A percentile compares a stretch with the other conserved stretches of the same genome.
Evolutionary conservation across 2,888 invertebrate species (phyloP).

Genomic region (Amphipoea oculea): DNA sequence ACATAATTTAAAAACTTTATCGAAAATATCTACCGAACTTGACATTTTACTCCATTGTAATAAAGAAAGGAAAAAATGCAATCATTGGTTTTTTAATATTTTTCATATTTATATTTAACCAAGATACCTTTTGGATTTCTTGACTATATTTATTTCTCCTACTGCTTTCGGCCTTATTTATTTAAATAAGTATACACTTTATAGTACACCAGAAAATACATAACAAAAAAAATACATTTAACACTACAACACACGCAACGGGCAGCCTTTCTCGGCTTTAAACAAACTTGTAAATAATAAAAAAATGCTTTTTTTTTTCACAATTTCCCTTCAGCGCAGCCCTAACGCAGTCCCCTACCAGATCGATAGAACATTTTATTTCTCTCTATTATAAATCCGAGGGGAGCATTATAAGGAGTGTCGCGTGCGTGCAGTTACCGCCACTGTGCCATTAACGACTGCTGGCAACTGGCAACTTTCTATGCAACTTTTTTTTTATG

Average conservation of each 20-base stretch:
- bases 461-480: conserved; percentile 47
- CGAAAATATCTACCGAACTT: background rate
- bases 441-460: conserved; percentile 66
- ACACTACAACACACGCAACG: background rate
- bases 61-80: background rate
- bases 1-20: conserved; percentile 1
- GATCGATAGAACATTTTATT: conserved; percentile 85
- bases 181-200: too few species aligned
- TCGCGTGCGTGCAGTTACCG: conserved; percentile 85
- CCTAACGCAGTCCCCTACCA: conserved; percentile 61
- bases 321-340: conserved; percentile 35
- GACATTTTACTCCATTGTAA: background rate
- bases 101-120: too few species aligned
- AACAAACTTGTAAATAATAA: too few species aligned
- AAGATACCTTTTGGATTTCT: background rate
- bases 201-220: background rate
- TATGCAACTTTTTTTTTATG: conserved; percentile 46
- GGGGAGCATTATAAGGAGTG: conserved; percentile 82
- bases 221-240: background rate
- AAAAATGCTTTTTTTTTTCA: background rate
- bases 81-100: background rate
- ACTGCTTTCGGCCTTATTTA: background rate
- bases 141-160: background rate
- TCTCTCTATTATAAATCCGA: conserved; percentile 80
- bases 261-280: too few species aligned